A percentile compares a stretch with the other conserved stretches of the same genome.
phyloP scores from a whole-genome alignment of 2,797 vertebrate species.

The Falco rusticolus region DNA sequence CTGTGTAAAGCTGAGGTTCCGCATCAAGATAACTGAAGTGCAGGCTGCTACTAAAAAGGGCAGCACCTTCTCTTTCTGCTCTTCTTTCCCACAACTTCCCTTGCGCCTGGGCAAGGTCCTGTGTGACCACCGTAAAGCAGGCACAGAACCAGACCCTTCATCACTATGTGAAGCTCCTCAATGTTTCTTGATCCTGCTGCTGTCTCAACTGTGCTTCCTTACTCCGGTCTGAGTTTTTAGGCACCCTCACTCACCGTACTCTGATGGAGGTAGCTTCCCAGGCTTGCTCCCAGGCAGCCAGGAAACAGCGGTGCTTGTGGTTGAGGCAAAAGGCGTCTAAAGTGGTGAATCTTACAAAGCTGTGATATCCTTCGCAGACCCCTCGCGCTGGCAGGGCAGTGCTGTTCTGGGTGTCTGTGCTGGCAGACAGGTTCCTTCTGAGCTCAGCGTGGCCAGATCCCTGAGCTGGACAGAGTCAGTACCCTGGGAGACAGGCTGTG shows the following conservation, averaged over 20 bases:
- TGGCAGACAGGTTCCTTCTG: neutral
- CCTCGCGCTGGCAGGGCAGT: neutral
- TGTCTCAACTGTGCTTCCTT: neutral
- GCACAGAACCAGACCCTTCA: neutral
- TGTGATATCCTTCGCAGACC: neutral
- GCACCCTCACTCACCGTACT: neutral
- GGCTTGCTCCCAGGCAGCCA: neutral
- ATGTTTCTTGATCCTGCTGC: neutral
- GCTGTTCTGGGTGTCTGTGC: neutral
- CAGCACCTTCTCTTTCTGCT: neutral
- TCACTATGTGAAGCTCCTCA: neutral
- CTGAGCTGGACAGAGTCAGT: neutral
- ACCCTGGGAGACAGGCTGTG: neutral
- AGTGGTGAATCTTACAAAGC: neutral
- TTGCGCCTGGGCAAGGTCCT: neutral
- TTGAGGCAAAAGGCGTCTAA: neutral
- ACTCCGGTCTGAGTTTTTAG: neutral
- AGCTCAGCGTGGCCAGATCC: neutral
- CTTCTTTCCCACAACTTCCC: neutral
- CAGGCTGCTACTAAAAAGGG: neutral
- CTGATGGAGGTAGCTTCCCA: neutral
- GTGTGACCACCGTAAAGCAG: neutral
- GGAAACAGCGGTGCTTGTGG: neutral
- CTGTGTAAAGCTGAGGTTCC: neutral
- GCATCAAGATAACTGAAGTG: neutral